Conservation (phyloP, 2,888 invertebrate species). For the Nomada ruficornis region DNA sequence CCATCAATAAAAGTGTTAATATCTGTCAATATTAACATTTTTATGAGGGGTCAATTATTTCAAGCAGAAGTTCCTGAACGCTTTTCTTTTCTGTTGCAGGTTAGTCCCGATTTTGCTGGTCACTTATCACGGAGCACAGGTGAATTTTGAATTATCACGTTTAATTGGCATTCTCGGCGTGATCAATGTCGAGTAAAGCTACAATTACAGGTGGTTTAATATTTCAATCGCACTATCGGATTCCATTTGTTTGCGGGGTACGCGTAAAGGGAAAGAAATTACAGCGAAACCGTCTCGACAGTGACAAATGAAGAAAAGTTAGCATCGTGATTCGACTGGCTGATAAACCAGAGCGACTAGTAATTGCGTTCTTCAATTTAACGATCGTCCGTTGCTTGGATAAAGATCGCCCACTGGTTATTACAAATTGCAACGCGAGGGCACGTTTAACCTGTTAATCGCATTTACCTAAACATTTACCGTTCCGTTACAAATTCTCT, state of each 20-base stretch:
- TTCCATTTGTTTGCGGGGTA: slow-evolving; percentile 38
- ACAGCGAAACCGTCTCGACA: slow-evolving; percentile 42
- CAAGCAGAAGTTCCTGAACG: neutral
- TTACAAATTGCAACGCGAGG: slow-evolving; percentile 31
- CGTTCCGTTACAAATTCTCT: slow-evolving; percentile 2
- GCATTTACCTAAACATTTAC: slow-evolving; percentile 10
- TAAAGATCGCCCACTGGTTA: slow-evolving; percentile 53
- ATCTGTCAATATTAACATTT: too few species aligned
- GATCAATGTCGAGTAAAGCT: slow-evolving; percentile 5
- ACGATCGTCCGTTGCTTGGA: slow-evolving; percentile 35
- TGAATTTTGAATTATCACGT: neutral
- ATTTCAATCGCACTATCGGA: neutral
- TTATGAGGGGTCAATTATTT: neutral
- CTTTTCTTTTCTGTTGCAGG: slow-evolving; percentile 62
- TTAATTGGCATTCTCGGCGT: neutral
- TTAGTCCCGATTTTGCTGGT: slow-evolving; percentile 43
- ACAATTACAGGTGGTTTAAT: neutral
- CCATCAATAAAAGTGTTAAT: too few species aligned
- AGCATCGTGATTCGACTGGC: slow-evolving; percentile 34
- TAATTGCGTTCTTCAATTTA: slow-evolving; percentile 51
- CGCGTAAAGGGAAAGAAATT: slow-evolving; percentile 4
- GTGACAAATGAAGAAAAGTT: slow-evolving; percentile 68
- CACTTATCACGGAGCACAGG: neutral
- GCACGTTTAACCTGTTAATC: slow-evolving; percentile 48
- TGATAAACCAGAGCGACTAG: slow-evolving; percentile 26